These are phyloP conservation scores for Tragelaphus oryx DNA, from an alignment of 2,797 vertebrate species.

Conservation along the genomic window DNA sequence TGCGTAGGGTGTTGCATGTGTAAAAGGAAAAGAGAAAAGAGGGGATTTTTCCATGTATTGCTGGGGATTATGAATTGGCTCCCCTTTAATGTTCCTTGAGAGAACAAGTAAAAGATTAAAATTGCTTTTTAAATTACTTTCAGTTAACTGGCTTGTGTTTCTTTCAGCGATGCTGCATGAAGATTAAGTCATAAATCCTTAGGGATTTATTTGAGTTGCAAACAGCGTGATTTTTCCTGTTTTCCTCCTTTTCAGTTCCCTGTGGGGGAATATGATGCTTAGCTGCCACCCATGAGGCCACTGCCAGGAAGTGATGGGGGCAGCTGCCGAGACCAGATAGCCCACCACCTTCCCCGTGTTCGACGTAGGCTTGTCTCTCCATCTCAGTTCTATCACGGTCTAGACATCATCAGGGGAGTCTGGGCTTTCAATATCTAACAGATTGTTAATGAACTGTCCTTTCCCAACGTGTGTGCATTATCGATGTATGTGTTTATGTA, in stretches of 20 bases:
- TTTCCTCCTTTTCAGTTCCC: slow-evolving; percentile 29
- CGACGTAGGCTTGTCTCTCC: not conserved
- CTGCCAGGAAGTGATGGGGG: slow-evolving; percentile 14
- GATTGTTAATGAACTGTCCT: not conserved
- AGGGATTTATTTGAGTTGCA: slow-evolving; percentile 62
- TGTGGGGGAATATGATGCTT: not conserved
- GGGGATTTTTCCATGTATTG: not conserved
- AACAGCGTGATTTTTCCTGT: slow-evolving; percentile 42
- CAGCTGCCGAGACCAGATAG: not conserved
- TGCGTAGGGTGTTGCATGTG: not conserved
- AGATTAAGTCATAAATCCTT: slow-evolving; percentile 70
- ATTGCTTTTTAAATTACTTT: slow-evolving; percentile 75
- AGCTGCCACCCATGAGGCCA: slow-evolving; percentile 12
- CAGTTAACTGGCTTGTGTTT: slow-evolving; percentile 69
- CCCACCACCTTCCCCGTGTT: not conserved
- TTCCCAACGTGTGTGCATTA: not conserved
- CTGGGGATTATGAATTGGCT: slow-evolving; percentile 56
- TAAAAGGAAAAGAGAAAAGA: slow-evolving; percentile 12
- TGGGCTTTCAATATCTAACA: not conserved
- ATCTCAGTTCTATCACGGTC: not conserved
- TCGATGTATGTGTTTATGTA: not conserved
- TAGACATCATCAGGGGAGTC: not conserved
- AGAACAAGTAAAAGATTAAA: slow-evolving; percentile 68
- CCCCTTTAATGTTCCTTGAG: slow-evolving; percentile 61
- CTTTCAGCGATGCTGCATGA: slow-evolving; percentile 39